Conservation (phyloP, 2,113 vertebrate genomes). For the Platysteira castanea region DNA sequence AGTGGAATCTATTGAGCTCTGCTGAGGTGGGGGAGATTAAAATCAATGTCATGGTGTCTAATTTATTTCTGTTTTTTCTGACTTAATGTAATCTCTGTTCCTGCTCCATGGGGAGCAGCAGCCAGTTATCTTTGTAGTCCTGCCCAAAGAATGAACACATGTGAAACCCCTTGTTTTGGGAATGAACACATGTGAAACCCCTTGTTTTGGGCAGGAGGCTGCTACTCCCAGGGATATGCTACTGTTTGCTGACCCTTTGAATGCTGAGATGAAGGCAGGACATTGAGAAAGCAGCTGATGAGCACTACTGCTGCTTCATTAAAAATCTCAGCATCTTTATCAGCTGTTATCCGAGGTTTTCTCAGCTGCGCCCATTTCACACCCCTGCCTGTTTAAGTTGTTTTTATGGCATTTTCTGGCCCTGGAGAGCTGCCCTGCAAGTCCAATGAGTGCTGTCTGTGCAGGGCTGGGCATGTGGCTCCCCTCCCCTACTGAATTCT, state of each 20-base stretch:
- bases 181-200: not conserved
- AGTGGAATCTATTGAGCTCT: not conserved
- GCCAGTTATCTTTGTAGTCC: conserved; percentile 17
- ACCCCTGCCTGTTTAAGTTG: not conserved
- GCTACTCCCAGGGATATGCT: not conserved
- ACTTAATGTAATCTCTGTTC: conserved; percentile 31
- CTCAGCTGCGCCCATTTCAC: not conserved
- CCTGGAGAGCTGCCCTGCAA: not conserved
- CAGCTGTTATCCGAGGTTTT: not conserved
- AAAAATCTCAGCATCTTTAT: not conserved
- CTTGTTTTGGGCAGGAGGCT: conserved; percentile 24
- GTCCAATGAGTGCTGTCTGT: not conserved
- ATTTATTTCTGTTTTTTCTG: conserved; percentile 51
- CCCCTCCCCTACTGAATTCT: not conserved
- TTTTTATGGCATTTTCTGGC: not conserved
- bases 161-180: not conserved
- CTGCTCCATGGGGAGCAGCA: not conserved
- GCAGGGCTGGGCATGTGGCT: not conserved
- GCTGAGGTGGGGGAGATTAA: conserved; percentile 27
- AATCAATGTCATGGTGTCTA: conserved; percentile 28
- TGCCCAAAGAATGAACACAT: not conserved
- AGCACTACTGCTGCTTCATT: not conserved
- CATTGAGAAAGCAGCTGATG: not conserved
- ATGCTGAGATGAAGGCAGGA: not conserved
- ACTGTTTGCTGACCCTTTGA: not conserved